phyloP scores from a whole-genome alignment of 2,888 invertebrate genomes.

The Thumatha senex region DNA sequence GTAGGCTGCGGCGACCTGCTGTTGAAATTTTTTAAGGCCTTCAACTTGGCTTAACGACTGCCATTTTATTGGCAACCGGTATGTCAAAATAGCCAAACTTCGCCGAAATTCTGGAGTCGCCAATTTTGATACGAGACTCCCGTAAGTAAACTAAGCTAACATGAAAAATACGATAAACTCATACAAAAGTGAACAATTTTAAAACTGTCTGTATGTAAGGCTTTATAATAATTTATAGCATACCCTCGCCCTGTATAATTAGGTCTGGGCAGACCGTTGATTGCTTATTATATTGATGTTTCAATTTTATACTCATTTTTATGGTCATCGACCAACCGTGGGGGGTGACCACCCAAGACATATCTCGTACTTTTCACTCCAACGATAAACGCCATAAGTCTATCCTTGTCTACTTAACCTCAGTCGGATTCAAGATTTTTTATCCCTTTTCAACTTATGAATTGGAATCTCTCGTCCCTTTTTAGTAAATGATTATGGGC shows the following conservation, averaged over 20 bases:
- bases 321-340: conserved; percentile 83
- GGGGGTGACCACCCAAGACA: conserved; percentile 83
- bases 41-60: no score
- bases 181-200: conserved; percentile 37
- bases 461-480: conserved; percentile 33
- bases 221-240: conserved; percentile 76
- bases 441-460: conserved; percentile 50
- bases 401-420: conserved; percentile 62
- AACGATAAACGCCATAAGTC: conserved; percentile 39
- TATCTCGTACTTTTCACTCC: conserved; percentile 52
- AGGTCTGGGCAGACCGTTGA: conserved; percentile 71
- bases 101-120: no score
- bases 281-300: conserved; percentile 84
- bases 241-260: conserved; percentile 77
- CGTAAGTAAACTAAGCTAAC: no score
- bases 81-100: no score
- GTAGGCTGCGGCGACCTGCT: no score
- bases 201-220: conserved; percentile 69
- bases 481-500: conserved; percentile 62
- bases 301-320: conserved; percentile 84
- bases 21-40: no score
- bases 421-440: conserved; percentile 50
- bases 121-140: no score
- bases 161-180: no score
- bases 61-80: no score